Evolutionary conservation across 2,113 vertebrate genomes (phyloP).

Genomic region (Lamprologus lemairii): DNA sequence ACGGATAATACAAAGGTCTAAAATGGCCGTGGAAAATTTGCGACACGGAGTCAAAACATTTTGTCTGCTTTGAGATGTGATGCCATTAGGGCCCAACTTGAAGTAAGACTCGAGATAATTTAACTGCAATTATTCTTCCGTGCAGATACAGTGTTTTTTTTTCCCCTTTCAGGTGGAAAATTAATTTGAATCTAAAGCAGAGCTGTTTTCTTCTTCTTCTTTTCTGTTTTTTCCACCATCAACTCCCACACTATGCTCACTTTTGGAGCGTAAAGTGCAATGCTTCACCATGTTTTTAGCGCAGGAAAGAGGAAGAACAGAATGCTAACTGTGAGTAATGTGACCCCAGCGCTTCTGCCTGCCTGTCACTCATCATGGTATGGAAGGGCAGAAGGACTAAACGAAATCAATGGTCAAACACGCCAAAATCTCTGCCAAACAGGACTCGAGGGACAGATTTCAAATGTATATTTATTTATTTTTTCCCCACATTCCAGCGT

Average conservation of each 20-base stretch:
- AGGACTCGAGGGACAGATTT: not conserved
- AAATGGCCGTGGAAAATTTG: not conserved
- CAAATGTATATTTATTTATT: not conserved
- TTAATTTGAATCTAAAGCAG: slow-evolving; percentile 48
- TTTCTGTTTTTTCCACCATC: slow-evolving; percentile 33
- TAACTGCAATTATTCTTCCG: slow-evolving; percentile 20
- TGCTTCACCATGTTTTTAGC: slow-evolving; percentile 52
- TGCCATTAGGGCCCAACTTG: not conserved
- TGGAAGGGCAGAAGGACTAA: slow-evolving; percentile 51
- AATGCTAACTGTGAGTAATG: slow-evolving; percentile 63
- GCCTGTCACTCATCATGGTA: slow-evolving; percentile 63
- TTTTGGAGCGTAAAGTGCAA: slow-evolving; percentile 41
- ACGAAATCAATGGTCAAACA: slow-evolving; percentile 27
- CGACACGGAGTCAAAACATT: slow-evolving; percentile 35
- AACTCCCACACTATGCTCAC: slow-evolving; percentile 61
- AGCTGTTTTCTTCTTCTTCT: slow-evolving; percentile 20
- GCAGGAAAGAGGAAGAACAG: slow-evolving; percentile 53
- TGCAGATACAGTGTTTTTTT: not conserved
- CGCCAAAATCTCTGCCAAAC: slow-evolving; percentile 29
- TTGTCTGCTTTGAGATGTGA: not conserved
- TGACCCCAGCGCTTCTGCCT: slow-evolving; percentile 44
- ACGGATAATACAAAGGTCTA: not conserved
- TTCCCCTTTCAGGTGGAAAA: slow-evolving; percentile 20
- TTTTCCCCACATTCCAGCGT: not conserved
- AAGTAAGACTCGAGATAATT: slow-evolving; percentile 26